Evolutionary conservation across 2,113 vertebrate species (phyloP), one percentile per base, ranked within the genome.

Genomic region (Sisor rabdophorus): DNA sequence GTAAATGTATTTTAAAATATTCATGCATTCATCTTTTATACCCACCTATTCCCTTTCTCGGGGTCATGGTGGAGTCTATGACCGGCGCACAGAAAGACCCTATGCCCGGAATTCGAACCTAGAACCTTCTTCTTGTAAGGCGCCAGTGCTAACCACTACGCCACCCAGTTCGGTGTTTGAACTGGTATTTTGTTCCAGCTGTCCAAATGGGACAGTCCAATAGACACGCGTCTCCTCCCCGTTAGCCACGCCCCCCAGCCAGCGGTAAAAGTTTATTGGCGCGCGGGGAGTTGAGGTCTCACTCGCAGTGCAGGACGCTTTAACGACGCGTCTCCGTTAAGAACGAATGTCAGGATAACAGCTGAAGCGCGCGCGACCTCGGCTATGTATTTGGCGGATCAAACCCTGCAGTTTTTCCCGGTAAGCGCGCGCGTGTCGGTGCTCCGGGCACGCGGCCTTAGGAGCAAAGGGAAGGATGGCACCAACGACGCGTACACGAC

Each of bases 401-500:
- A 89, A 53, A 89, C 91, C 50, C 82, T 90, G 73, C 87, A 86
- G 80, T 97, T 94, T 94, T 89, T 85, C 77, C 96, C 96, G 60
- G 94, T 95, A 0, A 95, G 94, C 82, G 94, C 91, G n/a, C 94
- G 95, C 91, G 96, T 98, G 84, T 95, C 94, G 79, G 96, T 94
- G 40, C 89, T 94, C 7, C 93, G 93, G 83, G 95, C 96, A 16
- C 88, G 92, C 67, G 92, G 91, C 11, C 90, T 98, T 72, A 84
- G 94, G 81, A 87, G 86, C 28, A 94, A 96, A 81, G 93, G 93
- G 2, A 94, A 94, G 11, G 86, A 90, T 73, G 94, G 95, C 84
- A 94, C 94, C n/a, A 97, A 95, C 87, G 96, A 96, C 67, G 94
- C 95, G 5, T 97, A 95, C 87, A 90, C 94, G 52, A 84, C 95